Percentiles rank a stretch among this genome's conserved stretches.
Evolutionary conservation across 2,888 invertebrate genomes (phyloP).

Genomic region (Dryomyza anilis): DNA sequence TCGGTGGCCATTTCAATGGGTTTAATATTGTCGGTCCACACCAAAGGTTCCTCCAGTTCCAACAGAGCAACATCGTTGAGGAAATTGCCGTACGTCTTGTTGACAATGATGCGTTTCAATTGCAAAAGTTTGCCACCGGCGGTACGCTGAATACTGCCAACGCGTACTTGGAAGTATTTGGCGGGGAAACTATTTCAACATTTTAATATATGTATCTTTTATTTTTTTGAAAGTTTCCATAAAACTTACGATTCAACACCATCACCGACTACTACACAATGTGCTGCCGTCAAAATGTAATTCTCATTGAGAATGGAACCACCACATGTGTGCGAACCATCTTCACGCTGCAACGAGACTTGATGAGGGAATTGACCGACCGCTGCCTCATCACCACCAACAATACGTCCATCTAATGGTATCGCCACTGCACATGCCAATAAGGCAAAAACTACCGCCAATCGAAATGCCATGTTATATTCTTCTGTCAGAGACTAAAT

Average conservation of each 20-base stretch:
- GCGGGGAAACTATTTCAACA: slow-evolving; percentile 48
- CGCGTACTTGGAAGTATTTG: slow-evolving; percentile 46
- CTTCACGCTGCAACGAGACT: slow-evolving; percentile 48
- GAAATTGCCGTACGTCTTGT: slow-evolving; percentile 41
- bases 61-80: slow-evolving; percentile 51
- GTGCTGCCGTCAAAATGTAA: slow-evolving; percentile 50
- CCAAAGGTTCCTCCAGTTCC: slow-evolving; percentile 44
- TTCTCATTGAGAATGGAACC: slow-evolving; percentile 44
- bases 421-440: slow-evolving; percentile 21
- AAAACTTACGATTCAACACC: slow-evolving; percentile 43
- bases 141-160: slow-evolving; percentile 54
- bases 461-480: background rate
- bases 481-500: background rate
- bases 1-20: slow-evolving; percentile 43
- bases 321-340: slow-evolving; percentile 47
- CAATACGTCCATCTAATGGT: slow-evolving; percentile 31
- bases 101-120: slow-evolving; percentile 45
- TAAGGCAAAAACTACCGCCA: background rate
- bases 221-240: no score
- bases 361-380: slow-evolving; percentile 58
- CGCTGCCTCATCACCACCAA: slow-evolving; percentile 48
- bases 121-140: slow-evolving; percentile 47
- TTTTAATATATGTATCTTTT: no score
- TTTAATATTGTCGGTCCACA: slow-evolving; percentile 40
- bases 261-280: slow-evolving; percentile 47